These are phyloP conservation scores for Martes martes DNA, from an alignment of 2,113 vertebrate species.

Conservation along the genomic window DNA sequence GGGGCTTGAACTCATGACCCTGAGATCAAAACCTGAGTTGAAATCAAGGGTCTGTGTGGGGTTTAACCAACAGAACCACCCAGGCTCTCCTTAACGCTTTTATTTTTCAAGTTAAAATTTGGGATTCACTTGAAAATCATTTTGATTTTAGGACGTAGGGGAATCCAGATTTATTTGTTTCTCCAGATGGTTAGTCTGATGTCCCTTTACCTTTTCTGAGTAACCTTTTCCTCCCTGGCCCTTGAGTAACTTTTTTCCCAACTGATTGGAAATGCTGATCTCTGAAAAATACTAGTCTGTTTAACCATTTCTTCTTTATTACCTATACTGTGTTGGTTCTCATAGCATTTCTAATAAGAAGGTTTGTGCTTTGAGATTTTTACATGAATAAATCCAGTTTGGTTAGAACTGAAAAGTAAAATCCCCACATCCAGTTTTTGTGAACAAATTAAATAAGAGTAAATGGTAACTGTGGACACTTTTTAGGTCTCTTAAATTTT, in stretches of 20 bases:
- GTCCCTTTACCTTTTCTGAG: not conserved
- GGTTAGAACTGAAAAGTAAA: not conserved
- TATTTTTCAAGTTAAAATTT: not conserved
- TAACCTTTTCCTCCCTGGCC: not conserved
- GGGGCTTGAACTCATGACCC: not conserved
- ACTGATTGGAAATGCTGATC: not conserved
- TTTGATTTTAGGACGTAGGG: not conserved
- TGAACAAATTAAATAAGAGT: not conserved
- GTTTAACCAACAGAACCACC: not conserved
- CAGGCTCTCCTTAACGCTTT: not conserved
- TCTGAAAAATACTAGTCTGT: not conserved
- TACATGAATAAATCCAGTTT: not conserved
- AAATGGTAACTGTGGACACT: not conserved
- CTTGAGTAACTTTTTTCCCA: not conserved
- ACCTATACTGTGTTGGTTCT: not conserved
- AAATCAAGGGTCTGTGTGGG: not conserved
- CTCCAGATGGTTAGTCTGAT: not conserved
- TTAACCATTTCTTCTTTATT: not conserved
- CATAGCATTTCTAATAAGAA: not conserved
- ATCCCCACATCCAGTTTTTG: not conserved
- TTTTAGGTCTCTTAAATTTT: not conserved
- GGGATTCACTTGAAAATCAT: not conserved
- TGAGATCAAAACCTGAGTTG: not conserved
- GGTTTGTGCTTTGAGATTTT: not conserved
- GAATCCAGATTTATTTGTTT: not conserved